phyloP scores from a whole-genome alignment of 2,888 invertebrate genomes.

The Blastobasis adustella region DNA sequence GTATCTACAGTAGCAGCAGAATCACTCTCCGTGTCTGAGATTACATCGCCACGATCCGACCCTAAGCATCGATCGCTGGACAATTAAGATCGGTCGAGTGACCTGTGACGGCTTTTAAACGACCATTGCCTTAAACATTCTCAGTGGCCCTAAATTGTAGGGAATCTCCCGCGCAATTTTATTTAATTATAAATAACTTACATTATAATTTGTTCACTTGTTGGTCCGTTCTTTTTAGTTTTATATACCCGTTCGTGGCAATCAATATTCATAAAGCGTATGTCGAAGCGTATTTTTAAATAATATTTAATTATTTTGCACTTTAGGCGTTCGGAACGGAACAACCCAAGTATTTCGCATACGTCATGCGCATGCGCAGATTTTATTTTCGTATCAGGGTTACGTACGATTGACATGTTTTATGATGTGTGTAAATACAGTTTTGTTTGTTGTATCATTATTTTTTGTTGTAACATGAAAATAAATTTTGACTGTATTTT shows the following conservation, averaged over 20 bases:
- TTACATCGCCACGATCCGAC: conserved; percentile 36
- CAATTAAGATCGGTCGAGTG: conserved; percentile 37
- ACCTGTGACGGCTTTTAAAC: conserved; percentile 36
- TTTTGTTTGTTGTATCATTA: too few species aligned
- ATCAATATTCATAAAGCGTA: conserved; percentile 1
- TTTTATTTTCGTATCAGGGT: too few species aligned
- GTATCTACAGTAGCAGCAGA: conserved; percentile 13
- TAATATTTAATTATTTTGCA: conserved; percentile 1
- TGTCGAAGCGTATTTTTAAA: background rate
- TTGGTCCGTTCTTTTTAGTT: conserved; percentile 1
- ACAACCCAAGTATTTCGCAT: background rate
- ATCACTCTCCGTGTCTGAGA: conserved; percentile 26
- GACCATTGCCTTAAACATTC: conserved; percentile 28
- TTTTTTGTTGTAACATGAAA: too few species aligned
- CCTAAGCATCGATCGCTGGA: conserved; percentile 35
- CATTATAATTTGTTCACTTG: conserved; percentile 3
- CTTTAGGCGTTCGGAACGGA: background rate
- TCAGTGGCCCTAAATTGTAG: conserved; percentile 30
- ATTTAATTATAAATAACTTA: background rate
- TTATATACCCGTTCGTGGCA: background rate
- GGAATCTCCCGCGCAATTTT: conserved; percentile 5
- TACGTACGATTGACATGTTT: too few species aligned
- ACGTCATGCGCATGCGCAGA: too few species aligned
- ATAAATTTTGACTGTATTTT: too few species aligned
- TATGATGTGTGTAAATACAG: too few species aligned